phyloP scores from a whole-genome alignment of 2,888 invertebrate species.

The Deladenus siricidicola region DNA sequence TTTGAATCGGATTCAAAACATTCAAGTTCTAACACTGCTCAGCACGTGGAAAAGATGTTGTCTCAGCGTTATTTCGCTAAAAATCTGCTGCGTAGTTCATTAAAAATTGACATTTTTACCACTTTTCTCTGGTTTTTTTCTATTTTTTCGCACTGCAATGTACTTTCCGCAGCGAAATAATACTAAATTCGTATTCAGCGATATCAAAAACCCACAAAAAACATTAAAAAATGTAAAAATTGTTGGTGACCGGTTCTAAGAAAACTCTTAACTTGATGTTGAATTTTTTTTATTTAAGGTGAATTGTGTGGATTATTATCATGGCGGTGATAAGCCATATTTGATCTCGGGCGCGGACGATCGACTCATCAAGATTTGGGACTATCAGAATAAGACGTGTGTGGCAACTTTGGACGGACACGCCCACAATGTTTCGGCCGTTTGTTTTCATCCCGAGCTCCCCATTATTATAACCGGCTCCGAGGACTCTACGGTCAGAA shows the following conservation, averaged over 20 bases:
- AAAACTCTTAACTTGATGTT: too few species aligned
- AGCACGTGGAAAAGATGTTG: too few species aligned
- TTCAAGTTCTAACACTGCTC: too few species aligned
- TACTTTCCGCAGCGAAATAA: background rate
- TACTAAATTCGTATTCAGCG: too few species aligned
- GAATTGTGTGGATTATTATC: constrained; percentile 97
- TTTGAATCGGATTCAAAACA: too few species aligned
- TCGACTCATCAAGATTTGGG: constrained; percentile 95
- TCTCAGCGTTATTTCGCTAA: too few species aligned
- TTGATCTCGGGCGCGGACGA: constrained; percentile 97
- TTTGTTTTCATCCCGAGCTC: constrained; percentile 93
- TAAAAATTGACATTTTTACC: too few species aligned
- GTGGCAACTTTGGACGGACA: constrained; percentile 96
- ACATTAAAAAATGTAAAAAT: too few species aligned
- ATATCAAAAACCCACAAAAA: too few species aligned
- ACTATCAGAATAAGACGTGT: constrained; percentile 97
- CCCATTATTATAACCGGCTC: constrained; percentile 81
- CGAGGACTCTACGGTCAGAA: constrained; percentile 76
- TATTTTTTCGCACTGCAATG: background rate
- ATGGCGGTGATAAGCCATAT: constrained; percentile 97
- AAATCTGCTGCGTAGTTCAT: background rate
- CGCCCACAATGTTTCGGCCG: constrained; percentile 79
- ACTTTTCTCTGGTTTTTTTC: too few species aligned
- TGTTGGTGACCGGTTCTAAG: background rate
- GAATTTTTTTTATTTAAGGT: too few species aligned